Base-by-base conservation (phyloP, 2,888 invertebrate species). In the Stenoptilia bipunctidactyla region DNA sequence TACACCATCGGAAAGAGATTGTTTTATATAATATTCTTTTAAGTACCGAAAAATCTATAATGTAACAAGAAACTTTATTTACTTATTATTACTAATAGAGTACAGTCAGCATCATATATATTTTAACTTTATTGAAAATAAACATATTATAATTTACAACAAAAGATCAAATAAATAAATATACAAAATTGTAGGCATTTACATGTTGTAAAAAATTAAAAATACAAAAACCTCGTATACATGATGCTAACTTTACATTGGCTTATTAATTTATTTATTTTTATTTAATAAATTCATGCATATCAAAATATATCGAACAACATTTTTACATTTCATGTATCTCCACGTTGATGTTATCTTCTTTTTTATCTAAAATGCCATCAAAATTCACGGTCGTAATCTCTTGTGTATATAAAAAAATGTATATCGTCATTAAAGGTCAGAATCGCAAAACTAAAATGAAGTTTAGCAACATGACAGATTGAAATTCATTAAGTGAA, bases 301-400 rank as follows among this genome's bases (percentile, higher is more conserved):
- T 80, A 79, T 77, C 75, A 79, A 80, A 80, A 80, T 79, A 79
- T 77, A 76, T 77, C 67, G 66, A 66, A 59, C 70, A 70, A 68
- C 66, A 66, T 67, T 65, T 67, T 65, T 56, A 57, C 50, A 47
- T 47, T 53, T 52, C 50, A 50, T 61, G 60, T 20, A 20, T 5
- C 20, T 20, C 20, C 20, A 20, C 8, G 20, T 8, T 30, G 30
- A 30, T 30, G 30, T 56, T 63, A 64, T 44, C n/a, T 36, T 39
- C 39, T 61, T 42, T 55, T 58, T 65, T 56, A 58, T 61, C 62
- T 64, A 61, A 66, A 67, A 65, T 63, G 66, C 20, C 20, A 20
- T 20, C 3, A 20, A 20, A 20, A 20, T 20, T 20, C 8, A 20
- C 20, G 20, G 20, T 20, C 4, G 3, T 20, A 20, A 20, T 20